phyloP scores from a whole-genome alignment of 2,797 vertebrate genomes.

The Lerista edwardsae region DNA sequence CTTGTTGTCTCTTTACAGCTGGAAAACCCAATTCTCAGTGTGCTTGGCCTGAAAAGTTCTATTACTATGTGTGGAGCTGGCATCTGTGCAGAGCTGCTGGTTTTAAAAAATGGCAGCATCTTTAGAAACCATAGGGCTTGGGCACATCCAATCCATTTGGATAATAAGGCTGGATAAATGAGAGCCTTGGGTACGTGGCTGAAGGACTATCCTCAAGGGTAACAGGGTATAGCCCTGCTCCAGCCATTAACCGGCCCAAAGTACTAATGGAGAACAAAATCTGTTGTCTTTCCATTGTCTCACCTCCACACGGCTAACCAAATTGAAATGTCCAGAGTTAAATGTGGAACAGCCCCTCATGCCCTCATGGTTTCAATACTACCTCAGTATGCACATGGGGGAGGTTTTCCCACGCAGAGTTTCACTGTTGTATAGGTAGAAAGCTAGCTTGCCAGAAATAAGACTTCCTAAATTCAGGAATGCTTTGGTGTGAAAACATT shows the following conservation, averaged over 20 bases:
- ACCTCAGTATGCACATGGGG: background rate
- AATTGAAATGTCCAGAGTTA: background rate
- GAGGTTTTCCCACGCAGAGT: background rate
- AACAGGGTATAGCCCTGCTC: background rate
- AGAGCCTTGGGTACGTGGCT: background rate
- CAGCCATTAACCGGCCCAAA: background rate
- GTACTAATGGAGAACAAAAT: background rate
- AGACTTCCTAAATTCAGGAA: background rate
- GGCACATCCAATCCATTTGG: background rate
- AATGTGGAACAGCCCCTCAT: background rate
- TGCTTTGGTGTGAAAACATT: background rate
- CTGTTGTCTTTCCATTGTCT: background rate
- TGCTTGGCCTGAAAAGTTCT: background rate
- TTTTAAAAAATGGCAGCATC: background rate
- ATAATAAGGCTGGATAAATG: slow-evolving; percentile 9
- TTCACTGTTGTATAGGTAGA: background rate
- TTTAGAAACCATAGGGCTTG: background rate
- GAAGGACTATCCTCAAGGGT: background rate
- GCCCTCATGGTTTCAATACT: background rate
- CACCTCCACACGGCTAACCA: background rate
- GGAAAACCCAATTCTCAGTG: background rate
- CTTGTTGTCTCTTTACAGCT: background rate
- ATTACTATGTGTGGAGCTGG: background rate
- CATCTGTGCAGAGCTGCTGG: background rate
- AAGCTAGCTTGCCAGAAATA: background rate